Base-by-base conservation (phyloP, 1,140 invertebrate species). In the Drosophila baimaii region DNA sequence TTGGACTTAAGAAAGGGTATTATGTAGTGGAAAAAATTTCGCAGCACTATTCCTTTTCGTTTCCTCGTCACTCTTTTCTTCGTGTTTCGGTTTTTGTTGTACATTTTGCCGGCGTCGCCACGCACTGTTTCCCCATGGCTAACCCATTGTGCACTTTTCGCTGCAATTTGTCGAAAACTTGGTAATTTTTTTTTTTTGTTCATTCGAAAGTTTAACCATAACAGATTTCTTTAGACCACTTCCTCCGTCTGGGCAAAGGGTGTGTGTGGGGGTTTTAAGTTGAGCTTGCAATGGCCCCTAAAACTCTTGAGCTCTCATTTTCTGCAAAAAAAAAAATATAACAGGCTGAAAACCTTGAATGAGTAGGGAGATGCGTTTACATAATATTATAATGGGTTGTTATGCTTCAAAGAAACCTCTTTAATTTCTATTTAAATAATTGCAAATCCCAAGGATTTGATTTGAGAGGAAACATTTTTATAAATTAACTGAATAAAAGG, bases 141-240 rank as follows among this genome's bases (percentile, higher is more conserved):
- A 62, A 78, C 37, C 69, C 73, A 84, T 84, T 84, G 81, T 84
- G 81, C 81, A 85, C 69, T 85, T 85, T 85, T 85, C 82, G 61
- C 75, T 86, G 82, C 78, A 86, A 86, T 88, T 86, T 86, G 82
- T 86, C 79, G 82, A 86, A 85, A 85, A 85, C 71, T 74, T 61
- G 46, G 46, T 29, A 17, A n/a, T n/a, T n/a, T 21, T 35, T 46
- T 61, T 62, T 35, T 49, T 51, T 61, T 52, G 7, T 52, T 46
- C 27, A 55, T 74, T 77, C 63, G 58, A 85, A 82, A 85, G 82
- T 85, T 85, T 86, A 81, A 86, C 70, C 70, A 81, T 85, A 81
- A 82, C 82, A 85, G 70, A 85, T 79, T 81, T 86, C 75, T 79
- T 83, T 79, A 68, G 64, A 68, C 64, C 64, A 51, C 61, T 66